phyloP scores from a whole-genome alignment of 92 coral and sea anemone genomes.

The Siderastrea siderea region DNA sequence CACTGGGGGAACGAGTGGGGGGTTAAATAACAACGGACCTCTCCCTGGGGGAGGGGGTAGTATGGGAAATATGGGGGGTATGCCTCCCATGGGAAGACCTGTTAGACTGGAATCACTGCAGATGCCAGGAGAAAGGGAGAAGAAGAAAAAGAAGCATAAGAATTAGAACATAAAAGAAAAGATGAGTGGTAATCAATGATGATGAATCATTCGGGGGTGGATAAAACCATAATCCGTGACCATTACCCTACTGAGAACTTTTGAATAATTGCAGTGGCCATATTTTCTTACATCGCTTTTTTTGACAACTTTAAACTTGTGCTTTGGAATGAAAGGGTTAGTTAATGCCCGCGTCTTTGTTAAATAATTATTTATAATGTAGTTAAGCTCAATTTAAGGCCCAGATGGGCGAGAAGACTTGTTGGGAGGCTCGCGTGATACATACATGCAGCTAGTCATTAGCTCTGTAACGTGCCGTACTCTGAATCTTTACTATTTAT shows the following conservation, averaged over 20 bases:
- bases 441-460: neutral
- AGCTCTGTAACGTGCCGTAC: neutral
- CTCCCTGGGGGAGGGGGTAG: constrained; percentile 40
- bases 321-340: neutral
- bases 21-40: constrained; percentile 13
- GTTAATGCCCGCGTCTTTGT: neutral
- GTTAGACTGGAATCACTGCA: constrained; percentile 88
- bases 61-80: constrained; percentile 18
- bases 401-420: neutral
- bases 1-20: constrained; percentile 29
- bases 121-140: constrained; percentile 79
- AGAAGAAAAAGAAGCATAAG: constrained; percentile 86
- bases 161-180: constrained; percentile 28
- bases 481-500: neutral
- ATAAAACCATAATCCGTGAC: too few species aligned
- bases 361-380: neutral
- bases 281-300: neutral
- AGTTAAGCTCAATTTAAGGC: too few species aligned
- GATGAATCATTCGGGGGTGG: too few species aligned
- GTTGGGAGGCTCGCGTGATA: neutral
- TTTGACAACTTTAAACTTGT: neutral
- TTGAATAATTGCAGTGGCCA: too few species aligned
- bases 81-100: constrained; percentile 77
- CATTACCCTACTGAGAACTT: too few species aligned
- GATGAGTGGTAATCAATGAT: constrained; percentile 28